phyloP scores from a whole-genome alignment of 2,113 vertebrate species.

The Porphyrio hochstetteri region DNA sequence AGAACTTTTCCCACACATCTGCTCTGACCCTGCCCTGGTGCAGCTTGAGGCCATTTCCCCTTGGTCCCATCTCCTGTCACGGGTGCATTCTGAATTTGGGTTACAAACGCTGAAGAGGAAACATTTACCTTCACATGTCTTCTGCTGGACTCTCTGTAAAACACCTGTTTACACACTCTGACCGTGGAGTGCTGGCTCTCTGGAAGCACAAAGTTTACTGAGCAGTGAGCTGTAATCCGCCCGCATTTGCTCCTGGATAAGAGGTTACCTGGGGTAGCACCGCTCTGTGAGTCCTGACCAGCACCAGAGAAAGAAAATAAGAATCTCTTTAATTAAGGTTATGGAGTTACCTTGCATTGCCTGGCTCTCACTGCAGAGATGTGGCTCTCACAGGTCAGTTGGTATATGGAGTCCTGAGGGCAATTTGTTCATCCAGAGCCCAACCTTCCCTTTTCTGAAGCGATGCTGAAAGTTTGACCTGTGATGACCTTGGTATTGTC shows the following conservation, averaged over 20 bases:
- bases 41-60: too few relatives aligned
- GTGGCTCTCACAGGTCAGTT: neutral
- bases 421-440: neutral
- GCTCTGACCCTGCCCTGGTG: too few relatives aligned
- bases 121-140: neutral
- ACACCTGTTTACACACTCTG: neutral
- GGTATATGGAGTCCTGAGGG: neutral
- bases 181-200: accelerated
- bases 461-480: neutral
- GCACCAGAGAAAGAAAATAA: neutral
- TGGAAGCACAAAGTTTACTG: accelerated
- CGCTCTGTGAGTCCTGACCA: neutral
- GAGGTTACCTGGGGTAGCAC: neutral
- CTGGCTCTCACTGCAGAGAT: neutral
- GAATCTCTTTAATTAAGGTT: neutral
- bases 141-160: neutral
- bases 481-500: accelerated
- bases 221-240: neutral
- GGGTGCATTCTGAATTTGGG: neutral
- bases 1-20: too few relatives aligned
- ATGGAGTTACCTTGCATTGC: neutral
- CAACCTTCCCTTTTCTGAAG: neutral
- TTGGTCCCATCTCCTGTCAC: too few relatives aligned
- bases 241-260: neutral
- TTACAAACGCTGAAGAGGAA: neutral